Evolutionary conservation across 2,797 vertebrate genomes (phyloP), one percentile per base, ranked within the genome.

Genomic region (Pseudopleuronectes americanus): DNA sequence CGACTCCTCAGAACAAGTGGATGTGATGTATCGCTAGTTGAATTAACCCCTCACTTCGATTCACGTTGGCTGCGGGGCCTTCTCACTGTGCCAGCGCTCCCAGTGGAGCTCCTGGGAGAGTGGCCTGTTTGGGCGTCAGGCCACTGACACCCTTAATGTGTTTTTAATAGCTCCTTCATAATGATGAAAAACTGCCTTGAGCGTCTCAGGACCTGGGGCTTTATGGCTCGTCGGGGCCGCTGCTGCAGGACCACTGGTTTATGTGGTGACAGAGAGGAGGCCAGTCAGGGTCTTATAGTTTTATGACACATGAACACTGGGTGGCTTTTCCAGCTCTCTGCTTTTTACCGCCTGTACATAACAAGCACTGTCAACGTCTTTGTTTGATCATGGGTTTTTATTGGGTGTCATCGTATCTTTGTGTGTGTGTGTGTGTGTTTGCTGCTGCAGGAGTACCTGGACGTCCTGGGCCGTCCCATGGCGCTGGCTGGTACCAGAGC

Each of bases 381-480:
- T 83, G 49, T 84, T 81, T 80, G 70, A 81, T 86, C 73, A 75
- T 77, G 71, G 61, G 49, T 68, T 76, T 84, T 73, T 74, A 75
- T 72, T 68, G 73, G 53, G 55, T 71, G 23, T 48, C 26, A 8
- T 72, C 47, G 43, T 7, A 28, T 28, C 17, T 16, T 10, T 43
- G 41, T 43, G 41, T 43, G 31, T 43, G 4, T 22, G 47, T 51
- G 13, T 45, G 47, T 57, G 70, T 72, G 51, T 82, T 43, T 41
- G 22, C 43, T 61, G 17, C 65, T 52, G 63, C 92, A 99, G 98
- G 97, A 99, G 85, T 99, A 99, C 87, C 93, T 99, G 79, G 97
- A 99, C 52, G 98, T 99, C 49, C 84, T 99, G 83, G 97, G 98
- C 65, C 96, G 98, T 55, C 98, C 98, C 48, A 99, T 99, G 98